These are phyloP conservation scores for Peromyscus polionotus DNA, from an alignment of 2,113 vertebrate genomes.

Conservation along the genomic window DNA sequence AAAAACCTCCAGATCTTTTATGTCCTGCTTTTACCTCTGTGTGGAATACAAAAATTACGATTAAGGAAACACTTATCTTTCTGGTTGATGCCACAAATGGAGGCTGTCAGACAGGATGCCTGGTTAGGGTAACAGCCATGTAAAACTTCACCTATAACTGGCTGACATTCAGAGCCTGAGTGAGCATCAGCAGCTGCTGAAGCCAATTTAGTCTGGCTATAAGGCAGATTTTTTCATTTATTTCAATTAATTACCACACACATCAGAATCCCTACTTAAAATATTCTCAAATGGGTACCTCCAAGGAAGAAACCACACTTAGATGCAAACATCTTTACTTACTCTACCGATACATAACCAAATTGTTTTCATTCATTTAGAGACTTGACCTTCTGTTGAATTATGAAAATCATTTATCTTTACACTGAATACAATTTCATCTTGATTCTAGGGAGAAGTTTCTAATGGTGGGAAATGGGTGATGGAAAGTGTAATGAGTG, in stretches of 20 bases:
- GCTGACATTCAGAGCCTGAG: conserved; percentile 72
- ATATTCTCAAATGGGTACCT: conserved; percentile 63
- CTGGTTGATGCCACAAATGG: conserved; percentile 53
- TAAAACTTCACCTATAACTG: conserved; percentile 72
- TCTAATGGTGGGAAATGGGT: background rate
- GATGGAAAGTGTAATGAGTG: background rate
- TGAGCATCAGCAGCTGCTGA: conserved; percentile 72
- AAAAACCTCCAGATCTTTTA: conserved; percentile 21
- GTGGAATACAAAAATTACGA: conserved; percentile 24
- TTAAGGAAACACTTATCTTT: background rate
- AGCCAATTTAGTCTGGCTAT: conserved; percentile 70
- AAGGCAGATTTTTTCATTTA: conserved; percentile 76
- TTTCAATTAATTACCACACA: conserved; percentile 79
- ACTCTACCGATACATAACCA: background rate
- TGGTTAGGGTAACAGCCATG: conserved; percentile 52
- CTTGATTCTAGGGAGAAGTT: conserved; percentile 8
- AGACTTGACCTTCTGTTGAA: conserved; percentile 53
- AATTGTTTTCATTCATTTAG: conserved; percentile 16
- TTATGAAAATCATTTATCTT: conserved; percentile 1
- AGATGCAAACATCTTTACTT: background rate
- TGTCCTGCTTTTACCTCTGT: conserved; percentile 18
- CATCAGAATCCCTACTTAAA: conserved; percentile 66
- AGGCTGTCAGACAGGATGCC: conserved; percentile 62
- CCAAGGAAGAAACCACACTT: conserved; percentile 51
- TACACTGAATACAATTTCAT: background rate